Conservation (phyloP, 2,113 vertebrate genomes). For the Lagopus leucura region DNA sequence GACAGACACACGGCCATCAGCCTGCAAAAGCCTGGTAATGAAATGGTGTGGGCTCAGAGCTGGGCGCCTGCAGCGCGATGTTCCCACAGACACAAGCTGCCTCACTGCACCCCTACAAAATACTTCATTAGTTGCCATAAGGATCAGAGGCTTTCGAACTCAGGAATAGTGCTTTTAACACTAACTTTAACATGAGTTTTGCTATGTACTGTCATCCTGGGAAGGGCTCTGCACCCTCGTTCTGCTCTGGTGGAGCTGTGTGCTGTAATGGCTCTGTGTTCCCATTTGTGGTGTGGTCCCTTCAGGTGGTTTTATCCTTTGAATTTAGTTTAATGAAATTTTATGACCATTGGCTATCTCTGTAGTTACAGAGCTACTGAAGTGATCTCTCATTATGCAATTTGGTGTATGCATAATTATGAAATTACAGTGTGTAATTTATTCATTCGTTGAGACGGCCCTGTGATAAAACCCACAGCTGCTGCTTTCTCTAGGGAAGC, state of each 20-base stretch:
- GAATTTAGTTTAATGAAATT: slow-evolving; percentile 19
- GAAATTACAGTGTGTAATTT: slow-evolving; percentile 46
- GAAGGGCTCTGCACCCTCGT: neutral
- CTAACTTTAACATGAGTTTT: neutral
- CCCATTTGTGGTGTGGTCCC: neutral
- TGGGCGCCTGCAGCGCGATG: fast-evolving
- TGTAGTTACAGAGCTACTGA: neutral
- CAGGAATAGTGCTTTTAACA: neutral
- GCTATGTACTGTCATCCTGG: neutral
- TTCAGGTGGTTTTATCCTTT: neutral
- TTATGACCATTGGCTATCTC: neutral
- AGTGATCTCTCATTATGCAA: slow-evolving; percentile 22
- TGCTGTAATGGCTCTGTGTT: neutral
- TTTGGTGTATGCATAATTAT: slow-evolving; percentile 38
- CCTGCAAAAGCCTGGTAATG: neutral
- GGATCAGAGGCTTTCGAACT: neutral
- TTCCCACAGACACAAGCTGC: neutral
- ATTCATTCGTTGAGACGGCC: slow-evolving; percentile 33
- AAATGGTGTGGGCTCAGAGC: neutral
- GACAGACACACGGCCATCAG: neutral
- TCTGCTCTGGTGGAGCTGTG: neutral
- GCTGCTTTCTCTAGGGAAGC: neutral
- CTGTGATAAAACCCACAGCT: slow-evolving; percentile 39
- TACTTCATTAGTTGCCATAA: neutral
- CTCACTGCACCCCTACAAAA: neutral